phyloP scores from a whole-genome alignment of 2,113 vertebrate genomes.

The Brevimyrus niger region DNA sequence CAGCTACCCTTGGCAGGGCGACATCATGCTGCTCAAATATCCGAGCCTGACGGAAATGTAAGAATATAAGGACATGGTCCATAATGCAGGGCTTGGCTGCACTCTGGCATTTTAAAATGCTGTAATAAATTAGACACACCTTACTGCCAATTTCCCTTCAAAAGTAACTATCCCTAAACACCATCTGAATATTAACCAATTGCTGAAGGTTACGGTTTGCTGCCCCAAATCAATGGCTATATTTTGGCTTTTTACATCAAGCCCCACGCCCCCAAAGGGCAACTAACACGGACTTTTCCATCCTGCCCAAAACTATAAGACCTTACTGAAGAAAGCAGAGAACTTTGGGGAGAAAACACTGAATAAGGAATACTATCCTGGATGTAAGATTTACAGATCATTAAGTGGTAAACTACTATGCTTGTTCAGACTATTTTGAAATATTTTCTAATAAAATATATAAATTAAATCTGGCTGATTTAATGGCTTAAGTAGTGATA shows the following conservation, averaged over 20 bases:
- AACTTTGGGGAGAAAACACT: background rate
- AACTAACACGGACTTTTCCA: background rate
- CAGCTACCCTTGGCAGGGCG: conserved; percentile 55
- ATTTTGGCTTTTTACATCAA: background rate
- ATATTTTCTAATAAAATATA: background rate
- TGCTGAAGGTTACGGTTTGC: background rate
- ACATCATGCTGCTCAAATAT: conserved; percentile 63
- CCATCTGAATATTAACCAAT: background rate
- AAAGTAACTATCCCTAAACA: background rate
- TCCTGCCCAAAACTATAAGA: background rate
- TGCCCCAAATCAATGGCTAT: background rate
- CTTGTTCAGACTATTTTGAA: background rate
- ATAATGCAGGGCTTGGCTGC: conserved; percentile 3
- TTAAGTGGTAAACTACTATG: background rate
- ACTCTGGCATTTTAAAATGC: background rate
- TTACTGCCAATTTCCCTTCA: background rate
- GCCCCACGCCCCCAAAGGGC: background rate
- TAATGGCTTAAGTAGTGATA: background rate
- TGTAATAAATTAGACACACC: conserved; percentile 7
- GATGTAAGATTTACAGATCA: background rate
- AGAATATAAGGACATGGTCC: background rate
- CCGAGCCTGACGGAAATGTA: conserved; percentile 46
- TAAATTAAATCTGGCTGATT: background rate
- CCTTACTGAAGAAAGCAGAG: background rate
- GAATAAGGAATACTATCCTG: background rate